Conservation (phyloP, 1,140 invertebrate genomes). For the Drosophila ficusphila region DNA sequence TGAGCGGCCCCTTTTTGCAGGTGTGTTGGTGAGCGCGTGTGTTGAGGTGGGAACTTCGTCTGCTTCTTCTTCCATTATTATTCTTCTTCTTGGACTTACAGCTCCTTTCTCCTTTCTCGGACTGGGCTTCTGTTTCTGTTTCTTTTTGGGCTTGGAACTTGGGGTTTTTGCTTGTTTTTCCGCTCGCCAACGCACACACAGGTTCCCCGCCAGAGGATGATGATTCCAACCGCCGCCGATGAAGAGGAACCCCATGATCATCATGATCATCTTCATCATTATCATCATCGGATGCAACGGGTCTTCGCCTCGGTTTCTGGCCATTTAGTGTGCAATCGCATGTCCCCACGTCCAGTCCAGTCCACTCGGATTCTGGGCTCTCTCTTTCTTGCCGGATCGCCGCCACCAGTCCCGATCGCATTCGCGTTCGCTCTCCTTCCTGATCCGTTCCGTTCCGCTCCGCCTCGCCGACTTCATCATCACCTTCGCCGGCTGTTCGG, state of each 20-base stretch:
- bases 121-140: conserved; percentile 49
- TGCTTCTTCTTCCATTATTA: no score
- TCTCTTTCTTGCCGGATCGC: conserved; percentile 2
- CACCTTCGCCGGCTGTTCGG: conserved; percentile 29
- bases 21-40: conserved; percentile 3
- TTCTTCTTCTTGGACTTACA: no score
- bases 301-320: conserved; percentile 50
- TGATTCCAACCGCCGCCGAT: conserved; percentile 15
- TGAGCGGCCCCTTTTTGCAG: conserved; percentile 5
- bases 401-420: not conserved
- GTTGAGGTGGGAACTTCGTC: conserved; percentile 12
- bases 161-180: conserved; percentile 1
- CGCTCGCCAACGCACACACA: conserved; percentile 33
- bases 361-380: conserved; percentile 36
- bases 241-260: conserved; percentile 16
- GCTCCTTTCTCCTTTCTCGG: conserved; percentile 72
- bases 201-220: conserved; percentile 37
- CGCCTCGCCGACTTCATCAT: conserved; percentile 13
- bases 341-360: conserved; percentile 79
- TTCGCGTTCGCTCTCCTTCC: conserved; percentile 22
- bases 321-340: conserved; percentile 79
- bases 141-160: conserved; percentile 21
- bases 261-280: conserved; percentile 24
- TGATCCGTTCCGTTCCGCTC: conserved; percentile 29
- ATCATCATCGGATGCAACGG: conserved; percentile 50